Evolutionary conservation across 2,113 vertebrate species (phyloP).

Genomic region (Grallaria varia): DNA sequence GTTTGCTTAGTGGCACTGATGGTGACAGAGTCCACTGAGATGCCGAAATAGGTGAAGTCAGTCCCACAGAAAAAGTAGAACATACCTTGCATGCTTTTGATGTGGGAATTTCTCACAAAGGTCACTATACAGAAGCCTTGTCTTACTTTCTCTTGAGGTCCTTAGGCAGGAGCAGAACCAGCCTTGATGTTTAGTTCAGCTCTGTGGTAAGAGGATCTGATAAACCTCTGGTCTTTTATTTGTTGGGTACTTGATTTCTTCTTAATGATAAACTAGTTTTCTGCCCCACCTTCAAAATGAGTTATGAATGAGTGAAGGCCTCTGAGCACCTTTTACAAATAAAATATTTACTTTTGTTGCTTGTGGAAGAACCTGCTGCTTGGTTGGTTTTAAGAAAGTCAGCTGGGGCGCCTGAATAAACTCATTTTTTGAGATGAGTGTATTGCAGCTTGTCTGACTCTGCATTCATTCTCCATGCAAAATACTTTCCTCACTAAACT

Average conservation of each 20-base stretch:
- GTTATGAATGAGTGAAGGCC: constrained; percentile 8
- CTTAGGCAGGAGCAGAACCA: not conserved
- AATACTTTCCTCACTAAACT: constrained; percentile 12
- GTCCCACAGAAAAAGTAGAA: constrained; percentile 14
- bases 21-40: constrained; percentile 24
- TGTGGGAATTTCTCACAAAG: not conserved
- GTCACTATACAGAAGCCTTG: not conserved
- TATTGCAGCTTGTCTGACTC: constrained; percentile 56
- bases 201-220: constrained; percentile 30
- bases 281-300: constrained; percentile 22
- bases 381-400: not conserved
- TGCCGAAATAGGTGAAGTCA: constrained; percentile 38
- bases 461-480: constrained; percentile 31
- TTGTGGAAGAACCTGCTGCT: constrained; percentile 49
- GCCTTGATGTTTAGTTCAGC: constrained; percentile 30
- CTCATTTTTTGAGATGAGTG: not conserved
- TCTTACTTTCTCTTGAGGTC: not conserved
- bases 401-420: constrained; percentile 11
- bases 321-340: constrained; percentile 20
- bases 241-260: constrained; percentile 14
- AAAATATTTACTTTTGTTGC: not conserved
- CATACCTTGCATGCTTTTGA: constrained; percentile 14
- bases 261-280: constrained; percentile 40
- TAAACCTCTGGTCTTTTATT: constrained; percentile 41
- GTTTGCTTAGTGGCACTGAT: not conserved